phyloP scores from a whole-genome alignment of 2,888 invertebrate genomes.

The Tachina lurida region DNA sequence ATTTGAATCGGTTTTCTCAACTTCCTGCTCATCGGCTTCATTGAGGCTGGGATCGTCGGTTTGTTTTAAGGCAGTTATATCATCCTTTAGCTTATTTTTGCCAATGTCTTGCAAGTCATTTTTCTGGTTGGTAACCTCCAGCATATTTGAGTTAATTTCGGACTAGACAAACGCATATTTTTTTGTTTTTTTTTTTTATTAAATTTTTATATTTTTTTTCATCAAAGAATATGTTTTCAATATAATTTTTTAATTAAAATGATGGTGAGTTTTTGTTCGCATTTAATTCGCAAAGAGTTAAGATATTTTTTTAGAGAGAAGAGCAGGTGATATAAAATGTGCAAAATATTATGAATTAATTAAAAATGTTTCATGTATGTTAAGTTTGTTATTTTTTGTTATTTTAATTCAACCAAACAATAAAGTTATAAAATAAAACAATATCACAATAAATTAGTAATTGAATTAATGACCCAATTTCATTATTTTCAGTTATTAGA shows the following conservation, averaged over 20 bases:
- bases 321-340: slow-evolving; percentile 64
- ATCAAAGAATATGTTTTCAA: background rate
- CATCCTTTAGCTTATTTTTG: slow-evolving; percentile 42
- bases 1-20: slow-evolving; percentile 51
- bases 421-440: slow-evolving; percentile 1
- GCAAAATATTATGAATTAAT: slow-evolving; percentile 58
- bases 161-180: slow-evolving; percentile 60
- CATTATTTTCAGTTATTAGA: slow-evolving; percentile 28
- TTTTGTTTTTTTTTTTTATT: slow-evolving; percentile 27
- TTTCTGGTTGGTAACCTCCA: slow-evolving; percentile 62
- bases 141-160: slow-evolving; percentile 70
- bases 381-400: slow-evolving; percentile 26
- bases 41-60: slow-evolving; percentile 58
- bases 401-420: slow-evolving; percentile 27
- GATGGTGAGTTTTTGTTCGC: slow-evolving; percentile 11
- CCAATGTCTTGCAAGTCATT: slow-evolving; percentile 30
- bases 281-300: slow-evolving; percentile 21
- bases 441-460: slow-evolving; percentile 51
- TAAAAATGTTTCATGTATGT: slow-evolving; percentile 26
- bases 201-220: slow-evolving; percentile 14
- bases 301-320: slow-evolving; percentile 35
- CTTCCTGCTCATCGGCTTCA: slow-evolving; percentile 17
- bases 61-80: slow-evolving; percentile 67
- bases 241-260: background rate
- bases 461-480: slow-evolving; percentile 52